Percentiles rank a stretch among this genome's conserved stretches.
phyloP scores from a whole-genome alignment of 1,140 invertebrate genomes.

The Ruditapes philippinarum region DNA sequence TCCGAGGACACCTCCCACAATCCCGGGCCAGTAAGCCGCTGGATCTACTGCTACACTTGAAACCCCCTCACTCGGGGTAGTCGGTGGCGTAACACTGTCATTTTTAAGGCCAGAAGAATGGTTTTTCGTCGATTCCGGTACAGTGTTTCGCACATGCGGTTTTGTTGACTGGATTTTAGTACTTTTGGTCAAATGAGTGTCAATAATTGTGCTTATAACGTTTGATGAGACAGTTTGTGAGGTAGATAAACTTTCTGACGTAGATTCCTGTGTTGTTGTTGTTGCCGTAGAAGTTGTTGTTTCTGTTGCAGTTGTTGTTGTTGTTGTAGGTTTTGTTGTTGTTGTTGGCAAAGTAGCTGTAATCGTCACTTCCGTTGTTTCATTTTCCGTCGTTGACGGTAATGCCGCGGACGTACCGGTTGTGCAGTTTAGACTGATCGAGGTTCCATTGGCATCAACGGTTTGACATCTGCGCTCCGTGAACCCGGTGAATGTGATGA shows the following conservation, averaged over 20 bases:
- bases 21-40: constrained; percentile 13
- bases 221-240: not conserved
- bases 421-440: not conserved
- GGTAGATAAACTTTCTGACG: not conserved
- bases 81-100: not conserved
- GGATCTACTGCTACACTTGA: not conserved
- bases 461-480: not conserved
- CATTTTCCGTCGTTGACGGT: not conserved
- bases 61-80: not conserved
- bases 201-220: not conserved
- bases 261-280: not conserved
- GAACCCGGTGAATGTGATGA: constrained; percentile 35
- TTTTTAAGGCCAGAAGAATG: not conserved
- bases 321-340: not conserved
- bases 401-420: not conserved
- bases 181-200: not conserved
- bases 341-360: not conserved
- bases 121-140: not conserved
- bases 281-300: not conserved
- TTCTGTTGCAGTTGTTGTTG: not conserved
- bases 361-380: not conserved
- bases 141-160: not conserved
- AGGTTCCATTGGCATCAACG: not conserved
- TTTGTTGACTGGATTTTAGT: not conserved
- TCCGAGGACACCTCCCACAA: constrained; percentile 34